A percentile compares a stretch with the other conserved stretches of the same genome.
These are phyloP conservation scores for Ataeniobius toweri DNA, from an alignment of 2,797 vertebrate species.

Conservation along the genomic window DNA sequence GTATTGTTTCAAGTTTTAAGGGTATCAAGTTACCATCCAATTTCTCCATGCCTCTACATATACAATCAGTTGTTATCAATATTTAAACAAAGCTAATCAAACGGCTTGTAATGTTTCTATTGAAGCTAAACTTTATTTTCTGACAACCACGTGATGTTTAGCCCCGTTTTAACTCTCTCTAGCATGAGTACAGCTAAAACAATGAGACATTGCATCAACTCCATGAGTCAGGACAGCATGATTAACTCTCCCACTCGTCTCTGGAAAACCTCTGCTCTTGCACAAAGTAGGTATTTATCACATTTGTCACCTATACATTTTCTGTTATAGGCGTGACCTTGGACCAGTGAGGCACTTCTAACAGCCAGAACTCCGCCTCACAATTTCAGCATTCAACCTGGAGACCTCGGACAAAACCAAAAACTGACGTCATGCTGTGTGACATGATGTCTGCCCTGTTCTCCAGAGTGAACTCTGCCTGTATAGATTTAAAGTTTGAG, in stretches of 20 bases:
- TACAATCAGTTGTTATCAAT: no score
- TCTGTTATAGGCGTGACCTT: neutral
- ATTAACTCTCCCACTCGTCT: conserved; percentile 22
- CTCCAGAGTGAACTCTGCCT: conserved; percentile 44
- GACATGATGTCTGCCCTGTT: conserved; percentile 40
- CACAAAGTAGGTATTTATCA: conserved; percentile 18
- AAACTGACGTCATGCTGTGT: conserved; percentile 39
- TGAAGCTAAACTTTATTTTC: neutral
- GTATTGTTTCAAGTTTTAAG: neutral
- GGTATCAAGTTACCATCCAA: no score
- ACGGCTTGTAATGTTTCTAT: neutral
- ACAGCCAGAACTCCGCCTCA: neutral
- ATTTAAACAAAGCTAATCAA: neutral
- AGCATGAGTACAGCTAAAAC: conserved; percentile 1
- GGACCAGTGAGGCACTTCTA: neutral
- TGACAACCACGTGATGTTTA: conserved; percentile 6
- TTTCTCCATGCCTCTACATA: no score
- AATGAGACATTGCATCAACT: conserved; percentile 19
- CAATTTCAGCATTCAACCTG: neutral
- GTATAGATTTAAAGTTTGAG: conserved; percentile 60
- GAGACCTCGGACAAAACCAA: conserved; percentile 8
- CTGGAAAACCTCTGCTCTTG: conserved; percentile 12
- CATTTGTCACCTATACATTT: conserved; percentile 24
- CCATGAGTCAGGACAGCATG: conserved; percentile 14
- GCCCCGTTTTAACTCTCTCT: conserved; percentile 9